These are phyloP conservation scores for Conus canariensis DNA, from an alignment of 2,888 invertebrate species.

Conservation along the genomic window DNA sequence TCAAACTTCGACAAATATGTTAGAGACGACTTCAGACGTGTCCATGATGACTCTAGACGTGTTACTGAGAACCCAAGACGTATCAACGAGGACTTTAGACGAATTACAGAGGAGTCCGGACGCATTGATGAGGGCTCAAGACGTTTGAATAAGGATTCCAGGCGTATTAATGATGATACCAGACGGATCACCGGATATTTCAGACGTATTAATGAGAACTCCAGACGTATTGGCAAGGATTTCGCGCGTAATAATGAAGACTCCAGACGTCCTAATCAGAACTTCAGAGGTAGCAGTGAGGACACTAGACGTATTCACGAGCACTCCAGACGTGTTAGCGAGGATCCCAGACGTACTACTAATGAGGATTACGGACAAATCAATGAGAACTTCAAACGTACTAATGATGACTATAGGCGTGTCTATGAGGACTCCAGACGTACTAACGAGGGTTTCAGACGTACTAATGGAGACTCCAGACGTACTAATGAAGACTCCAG, in stretches of 20 bases:
- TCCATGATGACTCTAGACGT: not conserved
- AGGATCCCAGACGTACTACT: not conserved
- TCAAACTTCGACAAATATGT: not conserved
- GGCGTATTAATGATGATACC: not conserved
- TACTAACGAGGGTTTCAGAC: not conserved
- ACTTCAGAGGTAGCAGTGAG: no score
- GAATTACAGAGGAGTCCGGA: no score
- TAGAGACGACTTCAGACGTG: not conserved
- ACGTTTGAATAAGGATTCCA: not conserved
- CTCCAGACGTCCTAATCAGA: no score
- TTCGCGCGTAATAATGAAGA: no score
- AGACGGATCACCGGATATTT: not conserved
- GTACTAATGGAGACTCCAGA: no score
- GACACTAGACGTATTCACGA: no score
- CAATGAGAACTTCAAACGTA: not conserved
- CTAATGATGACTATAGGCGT: no score
- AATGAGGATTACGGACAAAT: not conserved
- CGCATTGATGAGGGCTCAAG: no score
- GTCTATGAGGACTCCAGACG: not conserved
- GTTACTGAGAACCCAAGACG: not conserved
- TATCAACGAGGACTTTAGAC: not conserved
- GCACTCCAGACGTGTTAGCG: not conserved
- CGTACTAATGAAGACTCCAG: not conserved
- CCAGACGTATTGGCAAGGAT: not conserved
- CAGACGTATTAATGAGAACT: no score